These are phyloP conservation scores for Cygnus buccinator DNA, from an alignment of 2,113 vertebrate genomes.

Conservation along the genomic window DNA sequence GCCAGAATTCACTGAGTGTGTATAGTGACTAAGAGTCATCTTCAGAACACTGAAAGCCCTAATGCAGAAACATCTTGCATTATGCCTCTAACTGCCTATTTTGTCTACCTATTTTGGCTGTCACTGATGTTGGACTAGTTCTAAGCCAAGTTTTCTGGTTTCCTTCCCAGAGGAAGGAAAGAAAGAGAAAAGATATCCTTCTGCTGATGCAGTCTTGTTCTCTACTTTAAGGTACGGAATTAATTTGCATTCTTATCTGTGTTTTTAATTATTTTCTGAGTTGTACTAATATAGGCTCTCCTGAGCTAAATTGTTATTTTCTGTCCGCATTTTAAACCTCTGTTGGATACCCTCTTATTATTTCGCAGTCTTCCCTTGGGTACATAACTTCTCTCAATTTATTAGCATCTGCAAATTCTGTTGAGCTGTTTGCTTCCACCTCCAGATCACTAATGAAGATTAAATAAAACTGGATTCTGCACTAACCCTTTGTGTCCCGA, in stretches of 20 bases:
- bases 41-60: not conserved
- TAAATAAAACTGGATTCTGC: conserved; percentile 46
- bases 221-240: not conserved
- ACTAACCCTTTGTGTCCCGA: conserved; percentile 33
- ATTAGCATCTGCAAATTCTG: conserved; percentile 59
- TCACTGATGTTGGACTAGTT: not conserved
- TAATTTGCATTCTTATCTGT: conserved; percentile 39
- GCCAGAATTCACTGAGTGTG: not conserved
- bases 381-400: conserved; percentile 56
- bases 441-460: conserved; percentile 65
- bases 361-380: conserved; percentile 50
- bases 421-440: conserved; percentile 63
- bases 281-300: conserved; percentile 2
- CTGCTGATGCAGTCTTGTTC: not conserved
- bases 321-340: conserved; percentile 37
- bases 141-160: not conserved
- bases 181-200: not conserved
- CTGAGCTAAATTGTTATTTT: conserved; percentile 49
- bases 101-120: not conserved
- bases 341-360: conserved; percentile 51
- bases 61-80: not conserved
- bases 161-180: not conserved
- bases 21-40: not conserved
- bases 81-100: not conserved
- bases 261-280: conserved; percentile 44